Percentiles rank a stretch among this genome's conserved stretches.
These are phyloP conservation scores for Amphiprion percula DNA, from an alignment of 2,113 vertebrate species.

Conservation along the genomic window DNA sequence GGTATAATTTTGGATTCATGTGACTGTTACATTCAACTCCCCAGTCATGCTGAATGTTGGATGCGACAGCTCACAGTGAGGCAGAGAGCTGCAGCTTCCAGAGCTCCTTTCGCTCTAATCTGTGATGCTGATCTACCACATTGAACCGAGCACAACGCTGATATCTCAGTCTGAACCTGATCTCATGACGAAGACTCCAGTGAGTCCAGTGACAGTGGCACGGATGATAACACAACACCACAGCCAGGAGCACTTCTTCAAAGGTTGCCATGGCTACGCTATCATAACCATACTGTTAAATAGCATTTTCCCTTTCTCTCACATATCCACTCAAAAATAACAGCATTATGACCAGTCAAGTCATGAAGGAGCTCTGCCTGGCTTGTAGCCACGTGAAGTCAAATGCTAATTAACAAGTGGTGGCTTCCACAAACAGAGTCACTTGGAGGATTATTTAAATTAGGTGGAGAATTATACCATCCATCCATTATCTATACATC, in stretches of 20 bases:
- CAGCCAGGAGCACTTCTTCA: slow-evolving; percentile 13
- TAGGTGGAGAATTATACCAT: neutral
- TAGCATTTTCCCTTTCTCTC: neutral
- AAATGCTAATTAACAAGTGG: slow-evolving; percentile 12
- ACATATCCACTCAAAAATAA: neutral
- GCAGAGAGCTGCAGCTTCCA: neutral
- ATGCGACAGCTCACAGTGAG: neutral
- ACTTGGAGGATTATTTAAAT: slow-evolving; percentile 3
- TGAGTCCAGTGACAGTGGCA: slow-evolving; percentile 21
- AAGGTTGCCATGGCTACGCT: slow-evolving; percentile 41
- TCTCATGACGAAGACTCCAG: slow-evolving; percentile 28
- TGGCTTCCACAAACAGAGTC: neutral
- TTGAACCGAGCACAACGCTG: neutral
- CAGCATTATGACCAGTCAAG: slow-evolving; percentile 4
- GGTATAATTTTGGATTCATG: too few species aligned
- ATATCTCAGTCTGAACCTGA: slow-evolving; percentile 23
- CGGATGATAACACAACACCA: neutral
- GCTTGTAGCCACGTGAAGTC: neutral
- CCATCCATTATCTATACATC: too few species aligned
- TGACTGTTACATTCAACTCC: too few species aligned
- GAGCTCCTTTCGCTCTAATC: neutral
- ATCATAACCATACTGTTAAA: slow-evolving; percentile 32
- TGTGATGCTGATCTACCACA: neutral
- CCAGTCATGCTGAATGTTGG: neutral
- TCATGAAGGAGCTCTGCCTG: neutral